phyloP scores from a whole-genome alignment of 2,113 vertebrate genomes.

The Cairina moschata region DNA sequence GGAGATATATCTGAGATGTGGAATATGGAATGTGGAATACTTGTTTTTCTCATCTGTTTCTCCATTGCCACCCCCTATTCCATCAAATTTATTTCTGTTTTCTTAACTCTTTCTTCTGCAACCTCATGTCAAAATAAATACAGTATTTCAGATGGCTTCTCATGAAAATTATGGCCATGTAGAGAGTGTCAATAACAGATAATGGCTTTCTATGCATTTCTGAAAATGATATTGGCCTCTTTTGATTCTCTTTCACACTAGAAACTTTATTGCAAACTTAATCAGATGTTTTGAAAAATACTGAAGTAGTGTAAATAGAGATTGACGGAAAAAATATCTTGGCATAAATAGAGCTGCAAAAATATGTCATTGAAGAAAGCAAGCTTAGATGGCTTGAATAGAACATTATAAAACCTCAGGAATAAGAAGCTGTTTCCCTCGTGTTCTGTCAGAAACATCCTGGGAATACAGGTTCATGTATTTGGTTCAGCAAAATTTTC shows the following conservation, averaged over 20 bases:
- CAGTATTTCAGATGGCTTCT: background rate
- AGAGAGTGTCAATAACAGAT: background rate
- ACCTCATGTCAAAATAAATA: background rate
- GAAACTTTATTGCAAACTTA: slow-evolving; percentile 9
- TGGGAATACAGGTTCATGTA: background rate
- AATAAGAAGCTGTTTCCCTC: background rate
- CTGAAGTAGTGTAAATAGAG: background rate
- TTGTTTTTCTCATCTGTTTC: background rate
- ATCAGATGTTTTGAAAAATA: background rate
- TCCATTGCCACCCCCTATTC: background rate
- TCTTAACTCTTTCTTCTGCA: background rate
- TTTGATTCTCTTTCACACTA: background rate
- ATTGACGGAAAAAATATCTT: slow-evolving; percentile 14
- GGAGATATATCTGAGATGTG: background rate
- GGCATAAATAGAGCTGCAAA: background rate
- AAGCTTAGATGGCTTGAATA: background rate
- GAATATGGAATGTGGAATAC: no score
- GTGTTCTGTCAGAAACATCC: background rate
- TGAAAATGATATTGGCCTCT: background rate
- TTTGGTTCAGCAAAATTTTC: background rate
- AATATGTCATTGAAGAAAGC: background rate
- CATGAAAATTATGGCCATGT: background rate
- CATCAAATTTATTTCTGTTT: background rate
- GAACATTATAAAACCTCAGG: background rate
- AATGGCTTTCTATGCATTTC: background rate